Conservation (phyloP, 1,140 invertebrate genomes). For the Orussus abietinus region DNA sequence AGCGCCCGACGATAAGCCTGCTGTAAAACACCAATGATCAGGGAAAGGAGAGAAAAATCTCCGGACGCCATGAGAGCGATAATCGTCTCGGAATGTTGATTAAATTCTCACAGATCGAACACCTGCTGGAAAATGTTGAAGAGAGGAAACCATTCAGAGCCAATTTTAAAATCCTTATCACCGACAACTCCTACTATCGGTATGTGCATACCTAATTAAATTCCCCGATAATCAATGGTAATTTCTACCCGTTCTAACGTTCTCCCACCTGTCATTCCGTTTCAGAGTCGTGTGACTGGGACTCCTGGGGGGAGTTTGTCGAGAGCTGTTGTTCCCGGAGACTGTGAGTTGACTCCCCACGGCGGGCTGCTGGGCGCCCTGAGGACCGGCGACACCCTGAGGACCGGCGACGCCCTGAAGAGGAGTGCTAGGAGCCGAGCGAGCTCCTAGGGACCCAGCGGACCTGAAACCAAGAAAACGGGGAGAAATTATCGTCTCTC, state of each 20-base stretch:
- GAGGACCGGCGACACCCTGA: conserved; percentile 35
- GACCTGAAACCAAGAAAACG: conserved; percentile 33
- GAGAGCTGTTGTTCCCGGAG: conserved; percentile 24
- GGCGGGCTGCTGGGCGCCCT: conserved; percentile 30
- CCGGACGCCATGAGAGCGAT: too few species aligned
- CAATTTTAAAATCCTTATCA: conserved; percentile 1
- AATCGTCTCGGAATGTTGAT: too few species aligned
- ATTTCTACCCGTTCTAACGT: too few species aligned
- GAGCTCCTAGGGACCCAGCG: conserved; percentile 48
- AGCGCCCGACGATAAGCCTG: too few species aligned
- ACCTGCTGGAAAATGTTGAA: too few species aligned
- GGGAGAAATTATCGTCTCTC: conserved; percentile 1
- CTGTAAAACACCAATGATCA: too few species aligned
- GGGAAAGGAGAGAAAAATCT: too few species aligned
- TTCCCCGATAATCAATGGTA: too few species aligned
- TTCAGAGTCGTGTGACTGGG: conserved; percentile 39
- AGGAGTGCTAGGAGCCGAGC: conserved; percentile 46
- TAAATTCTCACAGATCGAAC: too few species aligned
- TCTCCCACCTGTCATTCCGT: conserved; percentile 48
- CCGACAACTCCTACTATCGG: neutral
- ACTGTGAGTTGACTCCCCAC: conserved; percentile 37
- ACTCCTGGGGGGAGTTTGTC: conserved; percentile 36
- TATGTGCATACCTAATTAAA: neutral
- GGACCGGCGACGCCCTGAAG: conserved; percentile 36
- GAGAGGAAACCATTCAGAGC: too few species aligned